Base-by-base conservation (phyloP, 2,797 vertebrate genomes). In the Sebastes nivosus region DNA sequence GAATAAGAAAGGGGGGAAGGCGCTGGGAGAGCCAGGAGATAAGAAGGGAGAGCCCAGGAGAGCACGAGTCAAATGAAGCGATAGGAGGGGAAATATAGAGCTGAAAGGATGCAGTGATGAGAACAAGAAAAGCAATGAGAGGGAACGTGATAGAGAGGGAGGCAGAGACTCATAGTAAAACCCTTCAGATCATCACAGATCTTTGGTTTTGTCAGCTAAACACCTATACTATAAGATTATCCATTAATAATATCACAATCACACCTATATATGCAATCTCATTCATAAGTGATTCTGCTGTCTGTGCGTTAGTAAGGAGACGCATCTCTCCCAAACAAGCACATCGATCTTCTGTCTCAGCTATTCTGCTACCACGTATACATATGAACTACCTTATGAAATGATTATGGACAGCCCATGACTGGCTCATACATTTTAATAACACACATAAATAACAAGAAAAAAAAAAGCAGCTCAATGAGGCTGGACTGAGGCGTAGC, bases 31-130 rank as follows among this genome's bases (percentile, higher is more conserved):
- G 82, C 82, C 82, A 77, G 72, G 74, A 91, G 93, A 93, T 92
- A 91, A 91, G 88, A 80, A 69, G 80, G 76, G 69, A 81, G 84
- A 89, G 85, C 88, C 90, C 89, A 76, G 87, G 91, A 91, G 90
- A 91, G 88, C 77, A 81, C 72, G 12, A 92, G 89, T 88, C 86
- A 93, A 90, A 93, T 85, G 84, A 84, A 84, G 75, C 61, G 76
- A 89, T 82, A 86, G 71, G 63, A 82, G 82, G 67, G 86, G 18
- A 92, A 90, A 91, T 83, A 77, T 87, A 80, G 76, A 82, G 86
- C 84, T 82, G 87, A 87, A 82, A 84, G 76, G 78, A 91, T 66
- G 79, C 68, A 29, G 78, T 8, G n/a, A 83, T 13, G 77, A 88
- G 72, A 75, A 82, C 59, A 75, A 67, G 64, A 66, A 52, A 72